A percentile compares a stretch with the other conserved stretches of the same genome.
phyloP scores from a whole-genome alignment of 2,888 invertebrate genomes.

The Phrixothrix hirtus region DNA sequence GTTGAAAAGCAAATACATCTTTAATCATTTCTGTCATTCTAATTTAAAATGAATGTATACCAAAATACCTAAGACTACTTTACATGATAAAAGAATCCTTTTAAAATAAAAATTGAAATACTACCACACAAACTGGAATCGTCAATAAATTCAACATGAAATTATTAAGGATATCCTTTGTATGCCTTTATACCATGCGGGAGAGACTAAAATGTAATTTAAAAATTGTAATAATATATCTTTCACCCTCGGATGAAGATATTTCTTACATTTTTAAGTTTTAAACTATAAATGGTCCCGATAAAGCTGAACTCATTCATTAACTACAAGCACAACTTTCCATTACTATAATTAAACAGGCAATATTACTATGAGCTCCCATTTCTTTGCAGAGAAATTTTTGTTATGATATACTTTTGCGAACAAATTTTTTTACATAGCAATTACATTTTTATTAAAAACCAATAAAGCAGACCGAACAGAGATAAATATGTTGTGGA shows the following conservation, averaged over 20 bases:
- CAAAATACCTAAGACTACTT: slow-evolving; percentile 3
- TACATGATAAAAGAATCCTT: slow-evolving; percentile 11
- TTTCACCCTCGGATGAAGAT: neutral
- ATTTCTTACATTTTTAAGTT: neutral
- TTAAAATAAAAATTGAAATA: slow-evolving; percentile 8
- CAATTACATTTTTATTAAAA: too few relatives aligned
- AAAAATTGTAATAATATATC: neutral
- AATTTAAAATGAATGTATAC: slow-evolving; percentile 4
- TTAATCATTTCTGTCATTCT: slow-evolving; percentile 13
- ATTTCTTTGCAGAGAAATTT: too few relatives aligned
- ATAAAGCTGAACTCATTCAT: too few relatives aligned
- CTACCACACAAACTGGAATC: slow-evolving; percentile 5
- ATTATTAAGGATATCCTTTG: slow-evolving; percentile 1
- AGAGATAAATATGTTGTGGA: too few relatives aligned
- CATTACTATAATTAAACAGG: too few relatives aligned
- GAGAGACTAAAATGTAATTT: neutral
- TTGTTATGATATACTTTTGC: too few relatives aligned
- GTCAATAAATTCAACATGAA: slow-evolving; percentile 1
- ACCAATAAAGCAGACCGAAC: too few relatives aligned
- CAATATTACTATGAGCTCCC: too few relatives aligned
- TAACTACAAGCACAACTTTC: too few relatives aligned
- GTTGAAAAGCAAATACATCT: slow-evolving; percentile 27
- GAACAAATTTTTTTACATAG: too few relatives aligned
- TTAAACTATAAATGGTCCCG: too few relatives aligned
- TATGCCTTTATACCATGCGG: neutral